A percentile compares a stretch with the other conserved stretches of the same genome.
Conservation (phyloP, 2,113 vertebrate species). For the Actenoides lindsayi region DNA sequence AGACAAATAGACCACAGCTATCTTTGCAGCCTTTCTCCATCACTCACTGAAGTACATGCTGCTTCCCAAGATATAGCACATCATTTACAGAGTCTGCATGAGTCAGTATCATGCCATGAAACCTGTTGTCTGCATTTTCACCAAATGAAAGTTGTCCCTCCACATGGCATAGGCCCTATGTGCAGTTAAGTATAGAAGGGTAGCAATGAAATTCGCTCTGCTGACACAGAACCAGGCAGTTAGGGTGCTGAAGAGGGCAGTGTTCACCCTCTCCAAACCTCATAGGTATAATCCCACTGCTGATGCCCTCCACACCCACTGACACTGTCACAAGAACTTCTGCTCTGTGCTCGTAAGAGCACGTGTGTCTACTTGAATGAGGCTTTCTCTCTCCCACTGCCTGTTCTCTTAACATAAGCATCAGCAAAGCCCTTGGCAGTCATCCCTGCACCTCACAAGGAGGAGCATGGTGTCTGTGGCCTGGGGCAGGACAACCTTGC, state of each 20-base stretch:
- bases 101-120: background rate
- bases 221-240: background rate
- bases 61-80: background rate
- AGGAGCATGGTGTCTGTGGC: accelerated
- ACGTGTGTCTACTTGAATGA: background rate
- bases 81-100: background rate
- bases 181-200: background rate
- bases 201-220: background rate
- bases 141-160: background rate
- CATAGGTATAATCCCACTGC: background rate
- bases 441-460: background rate
- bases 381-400: background rate
- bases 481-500: background rate
- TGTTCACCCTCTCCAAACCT: background rate
- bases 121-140: background rate
- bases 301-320: background rate
- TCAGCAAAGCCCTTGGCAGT: background rate
- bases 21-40: background rate
- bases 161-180: background rate
- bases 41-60: background rate
- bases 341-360: background rate
- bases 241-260: background rate
- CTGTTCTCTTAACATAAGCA: background rate
- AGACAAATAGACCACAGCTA: background rate
- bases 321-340: background rate